These are phyloP conservation scores for Linurgus olivaceus DNA, from an alignment of 2,797 vertebrate genomes.

Conservation along the genomic window DNA sequence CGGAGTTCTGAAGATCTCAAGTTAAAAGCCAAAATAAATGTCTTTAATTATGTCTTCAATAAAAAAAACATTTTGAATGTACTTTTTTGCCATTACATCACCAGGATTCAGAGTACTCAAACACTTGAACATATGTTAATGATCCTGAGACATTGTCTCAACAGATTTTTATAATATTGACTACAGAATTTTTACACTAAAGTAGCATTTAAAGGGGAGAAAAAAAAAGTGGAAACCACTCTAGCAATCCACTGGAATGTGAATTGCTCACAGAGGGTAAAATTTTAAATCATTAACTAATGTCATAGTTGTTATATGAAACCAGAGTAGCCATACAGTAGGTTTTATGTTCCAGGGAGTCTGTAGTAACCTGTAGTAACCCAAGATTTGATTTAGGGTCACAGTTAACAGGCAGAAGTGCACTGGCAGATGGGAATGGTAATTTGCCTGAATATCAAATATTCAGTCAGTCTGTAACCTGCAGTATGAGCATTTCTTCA, in stretches of 20 bases:
- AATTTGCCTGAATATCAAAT: background rate
- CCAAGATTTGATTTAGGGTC: conserved; percentile 14
- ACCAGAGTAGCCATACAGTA: background rate
- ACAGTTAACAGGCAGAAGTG: background rate
- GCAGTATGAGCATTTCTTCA: background rate
- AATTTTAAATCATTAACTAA: conserved; percentile 64
- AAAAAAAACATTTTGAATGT: background rate
- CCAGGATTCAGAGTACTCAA: background rate
- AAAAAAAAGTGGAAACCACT: background rate
- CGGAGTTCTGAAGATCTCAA: background rate
- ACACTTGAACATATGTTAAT: background rate
- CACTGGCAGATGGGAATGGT: background rate
- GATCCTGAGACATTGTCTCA: background rate
- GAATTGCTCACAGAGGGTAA: background rate
- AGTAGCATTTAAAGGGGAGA: background rate
- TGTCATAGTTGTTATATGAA: conserved; percentile 48
- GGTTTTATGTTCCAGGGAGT: conserved; percentile 25
- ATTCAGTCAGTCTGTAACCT: background rate
- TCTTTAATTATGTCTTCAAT: background rate
- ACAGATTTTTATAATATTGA: background rate
- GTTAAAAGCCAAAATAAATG: background rate
- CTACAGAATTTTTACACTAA: background rate
- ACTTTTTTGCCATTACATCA: background rate
- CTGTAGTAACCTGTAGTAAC: conserved; percentile 25
- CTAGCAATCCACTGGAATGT: conserved; percentile 4